Percentiles rank a stretch among this genome's conserved stretches.
Conservation (phyloP, 2,113 vertebrate genomes). For the Phylloscopus trochilus region DNA sequence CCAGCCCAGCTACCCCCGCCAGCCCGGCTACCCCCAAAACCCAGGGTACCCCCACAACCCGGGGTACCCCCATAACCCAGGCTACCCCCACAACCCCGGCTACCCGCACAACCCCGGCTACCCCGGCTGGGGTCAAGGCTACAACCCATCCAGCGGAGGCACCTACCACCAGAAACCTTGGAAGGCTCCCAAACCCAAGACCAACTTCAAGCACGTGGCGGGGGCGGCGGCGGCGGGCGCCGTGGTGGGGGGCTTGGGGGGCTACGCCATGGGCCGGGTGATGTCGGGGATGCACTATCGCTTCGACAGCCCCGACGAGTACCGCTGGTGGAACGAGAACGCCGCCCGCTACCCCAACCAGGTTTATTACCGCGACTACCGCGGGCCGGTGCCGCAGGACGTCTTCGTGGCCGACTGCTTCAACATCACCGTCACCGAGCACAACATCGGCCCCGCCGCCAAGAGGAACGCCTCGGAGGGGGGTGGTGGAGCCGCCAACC, state of each 20-base stretch:
- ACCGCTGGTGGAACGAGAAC: conserved; percentile 69
- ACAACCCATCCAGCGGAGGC: conserved; percentile 45
- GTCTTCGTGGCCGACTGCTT: conserved; percentile 74
- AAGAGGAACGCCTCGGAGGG: conserved; percentile 18
- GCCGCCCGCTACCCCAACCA: conserved; percentile 68
- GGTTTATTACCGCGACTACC: conserved; percentile 68
- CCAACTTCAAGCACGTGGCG: conserved; percentile 71
- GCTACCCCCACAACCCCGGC: not conserved
- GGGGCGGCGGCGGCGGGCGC: conserved; percentile 64
- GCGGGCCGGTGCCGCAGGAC: conserved; percentile 58
- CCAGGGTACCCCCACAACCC: not conserved
- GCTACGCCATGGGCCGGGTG: conserved; percentile 71
- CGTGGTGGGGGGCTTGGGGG: conserved; percentile 68
- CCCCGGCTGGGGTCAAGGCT: conserved; percentile 58
- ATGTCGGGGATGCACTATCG: conserved; percentile 66
- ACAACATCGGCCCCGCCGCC: conserved; percentile 70
- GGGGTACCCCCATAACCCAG: not conserved
- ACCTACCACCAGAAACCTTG: conserved; percentile 62
- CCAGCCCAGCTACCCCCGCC: conserved; percentile 38
- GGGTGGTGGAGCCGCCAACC: not conserved
- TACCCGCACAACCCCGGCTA: conserved; percentile 13
- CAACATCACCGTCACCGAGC: conserved; percentile 73
- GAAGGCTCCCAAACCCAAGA: conserved; percentile 72
- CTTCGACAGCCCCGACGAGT: conserved; percentile 71
- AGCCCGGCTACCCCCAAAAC: not conserved